These are phyloP conservation scores for Triplophysa rosa DNA, from an alignment of 2,113 vertebrate genomes.

Conservation along the genomic window DNA sequence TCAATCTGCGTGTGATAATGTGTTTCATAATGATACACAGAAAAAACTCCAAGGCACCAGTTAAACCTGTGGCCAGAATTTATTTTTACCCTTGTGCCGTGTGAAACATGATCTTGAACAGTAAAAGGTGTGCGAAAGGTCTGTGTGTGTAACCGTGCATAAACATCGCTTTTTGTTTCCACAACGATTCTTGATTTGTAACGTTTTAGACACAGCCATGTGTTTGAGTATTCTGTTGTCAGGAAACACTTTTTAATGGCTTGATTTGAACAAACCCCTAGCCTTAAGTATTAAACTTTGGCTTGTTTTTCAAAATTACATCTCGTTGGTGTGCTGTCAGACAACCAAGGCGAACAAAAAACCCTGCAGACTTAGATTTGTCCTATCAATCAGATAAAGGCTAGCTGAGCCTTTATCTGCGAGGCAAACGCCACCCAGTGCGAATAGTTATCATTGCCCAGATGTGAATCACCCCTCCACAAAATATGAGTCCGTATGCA, in stretches of 20 bases:
- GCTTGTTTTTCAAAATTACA: no score
- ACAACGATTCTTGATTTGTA: background rate
- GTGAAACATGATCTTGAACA: constrained; percentile 14
- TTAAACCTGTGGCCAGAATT: constrained; percentile 21
- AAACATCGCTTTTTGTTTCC: background rate
- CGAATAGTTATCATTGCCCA: background rate
- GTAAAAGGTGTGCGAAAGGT: constrained; percentile 26
- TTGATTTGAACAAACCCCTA: no score
- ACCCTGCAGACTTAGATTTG: background rate
- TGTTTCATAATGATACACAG: background rate
- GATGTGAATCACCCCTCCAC: background rate
- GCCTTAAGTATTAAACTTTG: no score
- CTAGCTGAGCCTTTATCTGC: background rate
- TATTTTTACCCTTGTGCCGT: constrained; percentile 12
- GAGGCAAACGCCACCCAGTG: background rate
- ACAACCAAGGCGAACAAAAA: no score
- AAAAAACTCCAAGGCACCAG: constrained; percentile 16
- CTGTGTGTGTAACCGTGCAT: background rate
- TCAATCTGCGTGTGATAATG: background rate
- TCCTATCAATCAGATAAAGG: background rate
- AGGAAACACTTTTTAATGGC: background rate
- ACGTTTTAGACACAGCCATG: background rate
- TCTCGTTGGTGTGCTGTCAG: no score
- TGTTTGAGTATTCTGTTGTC: background rate
- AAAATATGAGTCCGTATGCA: background rate